Conservation (phyloP, 2,888 invertebrate species). For the Charanyca ferruginea region DNA sequence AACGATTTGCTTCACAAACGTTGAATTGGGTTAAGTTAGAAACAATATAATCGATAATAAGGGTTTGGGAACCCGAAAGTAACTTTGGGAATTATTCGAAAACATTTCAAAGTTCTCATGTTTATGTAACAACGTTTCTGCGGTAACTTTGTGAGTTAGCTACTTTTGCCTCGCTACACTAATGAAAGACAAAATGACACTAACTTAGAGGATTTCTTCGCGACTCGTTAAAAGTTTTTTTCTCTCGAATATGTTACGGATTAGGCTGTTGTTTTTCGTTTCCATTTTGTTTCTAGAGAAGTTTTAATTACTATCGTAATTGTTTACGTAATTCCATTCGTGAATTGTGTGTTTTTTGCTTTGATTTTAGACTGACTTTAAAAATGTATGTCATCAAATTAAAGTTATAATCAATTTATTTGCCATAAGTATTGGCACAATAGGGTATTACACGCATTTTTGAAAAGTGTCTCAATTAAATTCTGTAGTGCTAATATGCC, state of each 20-base stretch:
- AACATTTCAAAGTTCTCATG: constrained; percentile 50
- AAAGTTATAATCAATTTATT: too few relatives aligned
- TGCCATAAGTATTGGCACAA: too few relatives aligned
- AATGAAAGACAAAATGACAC: constrained; percentile 52
- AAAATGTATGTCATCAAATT: too few relatives aligned
- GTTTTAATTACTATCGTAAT: constrained; percentile 27
- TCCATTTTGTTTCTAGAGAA: constrained; percentile 9
- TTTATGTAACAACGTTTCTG: constrained; percentile 43
- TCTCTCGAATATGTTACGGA: constrained; percentile 9
- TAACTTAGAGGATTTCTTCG: constrained; percentile 13
- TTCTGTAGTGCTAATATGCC: too few relatives aligned
- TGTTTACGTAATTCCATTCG: constrained; percentile 14
- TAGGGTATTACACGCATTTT: too few relatives aligned
- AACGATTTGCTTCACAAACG: constrained; percentile 19
- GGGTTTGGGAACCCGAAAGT: constrained; percentile 41
- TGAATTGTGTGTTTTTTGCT: neutral
- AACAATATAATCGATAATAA: constrained; percentile 64
- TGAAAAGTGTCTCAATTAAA: too few relatives aligned
- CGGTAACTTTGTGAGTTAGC: constrained; percentile 35
- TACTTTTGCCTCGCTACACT: constrained; percentile 16
- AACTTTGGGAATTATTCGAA: constrained; percentile 51
- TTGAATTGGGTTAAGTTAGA: constrained; percentile 42
- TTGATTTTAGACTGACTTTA: too few relatives aligned
- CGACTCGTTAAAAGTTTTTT: constrained; percentile 55
- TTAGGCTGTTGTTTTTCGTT: constrained; percentile 11